A percentile compares a stretch with the other conserved stretches of the same genome.
Conservation (phyloP, 2,797 vertebrate genomes). For the Tokudaia muenninki region DNA sequence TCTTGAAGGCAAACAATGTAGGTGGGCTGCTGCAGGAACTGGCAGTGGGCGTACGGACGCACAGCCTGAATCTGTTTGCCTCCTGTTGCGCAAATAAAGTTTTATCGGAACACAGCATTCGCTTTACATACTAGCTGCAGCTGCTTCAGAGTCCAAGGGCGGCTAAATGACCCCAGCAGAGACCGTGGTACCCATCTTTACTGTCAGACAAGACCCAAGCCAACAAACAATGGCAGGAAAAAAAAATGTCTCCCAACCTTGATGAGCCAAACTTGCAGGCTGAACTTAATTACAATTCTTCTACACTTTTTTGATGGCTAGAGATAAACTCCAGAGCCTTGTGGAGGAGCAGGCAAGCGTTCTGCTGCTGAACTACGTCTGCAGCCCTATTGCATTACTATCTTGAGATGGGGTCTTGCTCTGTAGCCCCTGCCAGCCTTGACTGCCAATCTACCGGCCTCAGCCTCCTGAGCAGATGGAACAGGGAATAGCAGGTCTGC, state of each 20-base stretch:
- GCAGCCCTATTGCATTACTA: neutral
- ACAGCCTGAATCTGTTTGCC: neutral
- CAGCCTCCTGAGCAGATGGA: neutral
- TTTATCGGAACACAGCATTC: conserved; percentile 45
- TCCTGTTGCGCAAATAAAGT: conserved; percentile 64
- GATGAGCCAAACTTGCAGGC: neutral
- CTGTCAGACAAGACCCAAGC: neutral
- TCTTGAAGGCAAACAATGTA: conserved; percentile 45
- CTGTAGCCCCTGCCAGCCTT: neutral
- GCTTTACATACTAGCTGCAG: neutral
- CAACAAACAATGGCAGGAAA: neutral
- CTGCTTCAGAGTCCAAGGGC: neutral
- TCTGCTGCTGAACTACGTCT: neutral
- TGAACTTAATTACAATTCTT: conserved; percentile 10
- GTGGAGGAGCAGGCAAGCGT: neutral
- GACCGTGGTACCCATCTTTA: neutral
- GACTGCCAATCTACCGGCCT: neutral
- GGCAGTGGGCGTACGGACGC: neutral
- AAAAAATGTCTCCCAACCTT: neutral
- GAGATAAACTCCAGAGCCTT: neutral
- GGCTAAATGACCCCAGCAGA: neutral
- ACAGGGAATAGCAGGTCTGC: neutral
- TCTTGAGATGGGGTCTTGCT: neutral
- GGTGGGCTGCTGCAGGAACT: neutral
- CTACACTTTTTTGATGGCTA: neutral